phyloP scores from a whole-genome alignment of 1,140 invertebrate genomes.

The Holotrichia oblita region DNA sequence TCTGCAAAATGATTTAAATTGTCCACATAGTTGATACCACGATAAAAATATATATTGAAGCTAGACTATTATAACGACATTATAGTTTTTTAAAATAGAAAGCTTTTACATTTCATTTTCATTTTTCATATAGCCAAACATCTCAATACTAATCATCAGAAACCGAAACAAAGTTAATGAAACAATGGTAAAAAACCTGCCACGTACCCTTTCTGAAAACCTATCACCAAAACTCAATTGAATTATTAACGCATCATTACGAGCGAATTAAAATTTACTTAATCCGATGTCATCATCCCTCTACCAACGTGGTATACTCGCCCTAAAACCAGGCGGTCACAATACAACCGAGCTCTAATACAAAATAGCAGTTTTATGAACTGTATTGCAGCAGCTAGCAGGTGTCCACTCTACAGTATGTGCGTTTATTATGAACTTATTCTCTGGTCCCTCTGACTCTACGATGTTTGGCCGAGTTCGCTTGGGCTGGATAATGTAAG shows the following conservation, averaged over 20 bases:
- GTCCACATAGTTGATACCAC: too few species aligned
- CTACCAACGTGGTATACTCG: not conserved
- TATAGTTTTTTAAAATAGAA: too few species aligned
- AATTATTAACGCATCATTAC: slow-evolving; percentile 13
- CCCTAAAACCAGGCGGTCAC: not conserved
- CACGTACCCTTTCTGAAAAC: not conserved
- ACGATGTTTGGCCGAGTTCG: not conserved
- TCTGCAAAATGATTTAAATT: too few species aligned
- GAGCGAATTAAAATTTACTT: slow-evolving; percentile 13
- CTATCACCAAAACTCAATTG: slow-evolving; percentile 7
- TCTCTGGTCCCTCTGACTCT: not conserved
- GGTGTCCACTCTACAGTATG: slow-evolving; percentile 15
- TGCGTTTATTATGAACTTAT: slow-evolving; percentile 17
- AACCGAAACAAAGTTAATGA: too few species aligned
- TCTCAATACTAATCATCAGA: too few species aligned
- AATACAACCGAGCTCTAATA: not conserved
- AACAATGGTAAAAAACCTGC: too few species aligned
- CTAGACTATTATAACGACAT: too few species aligned
- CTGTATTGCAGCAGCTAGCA: not conserved
- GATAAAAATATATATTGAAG: too few species aligned
- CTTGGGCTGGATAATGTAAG: not conserved
- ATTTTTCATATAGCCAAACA: too few species aligned
- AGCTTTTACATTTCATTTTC: too few species aligned
- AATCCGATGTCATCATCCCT: not conserved
- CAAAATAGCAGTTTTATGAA: slow-evolving; percentile 13